Evolutionary conservation across 1,140 invertebrate genomes (phyloP), one percentile per base, ranked within the genome.

Genomic region (Portunus trituberculatus): DNA sequence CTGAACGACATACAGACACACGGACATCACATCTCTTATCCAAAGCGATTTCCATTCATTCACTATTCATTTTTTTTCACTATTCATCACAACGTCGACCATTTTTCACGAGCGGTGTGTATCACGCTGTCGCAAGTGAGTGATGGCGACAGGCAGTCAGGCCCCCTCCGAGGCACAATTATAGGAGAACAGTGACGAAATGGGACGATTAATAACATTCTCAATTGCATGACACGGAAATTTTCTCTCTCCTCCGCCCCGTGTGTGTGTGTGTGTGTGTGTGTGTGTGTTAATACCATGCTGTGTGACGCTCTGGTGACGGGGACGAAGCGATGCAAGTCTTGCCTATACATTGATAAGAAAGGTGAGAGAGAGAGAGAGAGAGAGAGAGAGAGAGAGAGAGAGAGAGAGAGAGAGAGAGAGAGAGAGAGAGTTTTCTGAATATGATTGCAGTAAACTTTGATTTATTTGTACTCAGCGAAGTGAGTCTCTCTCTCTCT

Each of bases 121-220:
- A 76, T 76, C 67, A n/a, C 6, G 12, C 20, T 76, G 67, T 76
- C 67, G 25, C 20, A 76, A 25, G 67, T 76, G n/a, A 76, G 67
- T 7, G 67, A 76, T n/a, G 25, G 67, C 6, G 12, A 76, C 67
- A 76, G 67, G 67, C 20, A 76, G 20, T n/a, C n/a, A n/a, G n/a
- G 20, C 67, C 67, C 67, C 67, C 67, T 76, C 67, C 67, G 67
- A 76, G 67, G 67, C 67, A 20, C n/a, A 76, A 76, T 76, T 76
- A 76, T 7, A 76, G 67, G 67, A n/a, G 67, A 76, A 76, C 67
- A 76, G 67, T 76, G 67, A 76, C 67, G 67, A n/a, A 76, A 76
- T 76, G 20, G 67, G 16, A 12, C 16, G 67, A 76, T 76, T 76
- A 76, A 76, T 76, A 76, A 76, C 67, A n/a, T 76, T 76, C 67